Conservation (phyloP, 2,113 vertebrate species). For the Petromus typicus region DNA sequence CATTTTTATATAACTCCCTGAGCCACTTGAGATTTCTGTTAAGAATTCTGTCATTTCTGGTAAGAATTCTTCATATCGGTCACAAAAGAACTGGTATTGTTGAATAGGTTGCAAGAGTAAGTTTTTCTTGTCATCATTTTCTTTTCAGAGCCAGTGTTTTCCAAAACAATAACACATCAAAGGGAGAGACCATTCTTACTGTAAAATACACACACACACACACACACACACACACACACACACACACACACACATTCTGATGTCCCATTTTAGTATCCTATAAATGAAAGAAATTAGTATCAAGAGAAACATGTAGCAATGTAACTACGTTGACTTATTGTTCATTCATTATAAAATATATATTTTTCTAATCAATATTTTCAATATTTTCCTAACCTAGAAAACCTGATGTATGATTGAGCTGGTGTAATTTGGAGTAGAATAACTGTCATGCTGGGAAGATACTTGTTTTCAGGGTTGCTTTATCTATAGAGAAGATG, state of each 20-base stretch:
- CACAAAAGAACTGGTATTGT: neutral
- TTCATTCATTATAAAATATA: constrained; percentile 24
- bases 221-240: neutral
- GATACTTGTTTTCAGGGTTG: constrained; percentile 26
- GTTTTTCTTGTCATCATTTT: constrained; percentile 32
- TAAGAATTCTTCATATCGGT: neutral
- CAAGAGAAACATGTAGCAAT: neutral
- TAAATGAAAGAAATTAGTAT: constrained; percentile 31
- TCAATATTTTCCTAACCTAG: constrained; percentile 76
- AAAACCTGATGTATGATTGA: constrained; percentile 45
- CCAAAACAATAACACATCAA: neutral
- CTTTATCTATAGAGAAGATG: constrained; percentile 7
- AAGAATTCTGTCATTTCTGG: neutral
- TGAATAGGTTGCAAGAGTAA: neutral
- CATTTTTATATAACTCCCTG: neutral
- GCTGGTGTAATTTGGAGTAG: constrained; percentile 20
- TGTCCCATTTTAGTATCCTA: neutral
- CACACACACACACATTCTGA: too few relatives aligned
- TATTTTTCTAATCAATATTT: constrained; percentile 74
- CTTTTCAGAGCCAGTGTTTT: neutral
- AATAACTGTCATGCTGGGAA: constrained; percentile 50
- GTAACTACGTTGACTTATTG: constrained; percentile 40
- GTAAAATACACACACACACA: neutral
- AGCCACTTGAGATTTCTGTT: constrained; percentile 8
- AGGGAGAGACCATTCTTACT: neutral